Conservation (phyloP, 2,888 invertebrate genomes). For the Sturmia bella region DNA sequence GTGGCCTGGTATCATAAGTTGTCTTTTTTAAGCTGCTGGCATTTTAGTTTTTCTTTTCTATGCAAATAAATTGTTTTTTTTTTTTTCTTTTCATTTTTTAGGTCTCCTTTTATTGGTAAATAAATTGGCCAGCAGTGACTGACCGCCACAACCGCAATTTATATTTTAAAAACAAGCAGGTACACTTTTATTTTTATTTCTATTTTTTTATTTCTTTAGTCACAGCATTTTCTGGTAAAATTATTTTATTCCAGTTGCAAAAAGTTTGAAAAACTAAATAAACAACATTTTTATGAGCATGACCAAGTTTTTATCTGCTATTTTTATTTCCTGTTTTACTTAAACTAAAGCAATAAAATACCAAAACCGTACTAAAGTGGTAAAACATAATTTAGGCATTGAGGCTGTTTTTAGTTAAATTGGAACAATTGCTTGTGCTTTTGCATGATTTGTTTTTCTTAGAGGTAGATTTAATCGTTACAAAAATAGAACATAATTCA, state of each 20-base stretch:
- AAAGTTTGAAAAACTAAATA: conserved; percentile 9
- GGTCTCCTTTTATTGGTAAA: conserved; percentile 19
- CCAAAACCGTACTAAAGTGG: background rate
- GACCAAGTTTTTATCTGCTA: background rate
- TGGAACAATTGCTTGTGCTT: background rate
- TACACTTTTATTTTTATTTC: conserved; percentile 16
- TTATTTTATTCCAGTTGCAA: conserved; percentile 9
- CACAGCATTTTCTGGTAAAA: background rate
- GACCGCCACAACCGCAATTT: conserved; percentile 58
- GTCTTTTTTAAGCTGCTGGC: too few species aligned
- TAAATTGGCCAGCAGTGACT: conserved; percentile 50
- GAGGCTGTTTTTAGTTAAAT: background rate
- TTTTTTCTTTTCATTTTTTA: background rate
- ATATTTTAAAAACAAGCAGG: conserved; percentile 50
- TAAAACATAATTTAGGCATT: background rate
- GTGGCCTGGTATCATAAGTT: too few species aligned
- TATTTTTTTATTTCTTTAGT: background rate
- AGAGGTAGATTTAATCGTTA: too few species aligned
- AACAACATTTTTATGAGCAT: background rate
- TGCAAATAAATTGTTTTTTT: conserved; percentile 6
- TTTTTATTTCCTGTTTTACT: background rate
- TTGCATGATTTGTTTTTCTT: background rate
- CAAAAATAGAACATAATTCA: too few species aligned
- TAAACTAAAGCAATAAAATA: background rate
- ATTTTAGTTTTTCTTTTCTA: background rate